Base-by-base conservation (phyloP, 2,888 invertebrate species). In the Meghimatium bilineatum region DNA sequence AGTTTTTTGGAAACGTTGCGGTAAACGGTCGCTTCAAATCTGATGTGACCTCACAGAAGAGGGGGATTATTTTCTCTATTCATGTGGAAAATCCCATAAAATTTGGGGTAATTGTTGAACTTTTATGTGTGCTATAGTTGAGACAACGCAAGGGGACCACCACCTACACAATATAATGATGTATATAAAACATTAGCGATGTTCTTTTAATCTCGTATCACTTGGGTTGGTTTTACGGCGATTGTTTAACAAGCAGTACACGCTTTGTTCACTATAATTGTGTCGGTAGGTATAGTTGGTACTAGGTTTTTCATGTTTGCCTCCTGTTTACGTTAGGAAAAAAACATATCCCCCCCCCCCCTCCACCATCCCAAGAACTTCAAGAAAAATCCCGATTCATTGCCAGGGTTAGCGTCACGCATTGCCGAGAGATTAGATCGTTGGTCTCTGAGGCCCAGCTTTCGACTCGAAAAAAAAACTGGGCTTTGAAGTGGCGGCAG, bases 1-100 rank as follows among this genome's bases (percentile, higher is more conserved):
- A 32, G 38, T 32, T 23, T 34, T 49, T 26, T 29, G 60, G 32
- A 20, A 36, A 34, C 34, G 14, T 38, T 77, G 63, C 44, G 63
- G 60, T 77, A 32, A 44, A 44, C 36, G 49, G 20, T 17, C 32
- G 52, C 23, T 32, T 14, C 44, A 38, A 14, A 79, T 79, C 79
- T 69, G 69, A 67, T 69, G 79, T 32, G 44, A 56, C 49, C 32
- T n/a, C 1, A 17, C 44, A 3, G 6, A 6, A n/a, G 56, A 32
- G 67, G 52, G 1, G 78, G 69, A 44, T 80, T 72, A 60, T 71
- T 72, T 60, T 60, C 34, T 32, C 80, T 60, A 72, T 80, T 80
- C 80, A 80, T 14, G 14, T 49, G 49, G 52, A 29, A 67, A 79
- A 79, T 79, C 69, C 79, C 79, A 79, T 79, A 79, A 79, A 79